phyloP scores from a whole-genome alignment of 2,888 invertebrate genomes.

The Drosophila neonasuta region DNA sequence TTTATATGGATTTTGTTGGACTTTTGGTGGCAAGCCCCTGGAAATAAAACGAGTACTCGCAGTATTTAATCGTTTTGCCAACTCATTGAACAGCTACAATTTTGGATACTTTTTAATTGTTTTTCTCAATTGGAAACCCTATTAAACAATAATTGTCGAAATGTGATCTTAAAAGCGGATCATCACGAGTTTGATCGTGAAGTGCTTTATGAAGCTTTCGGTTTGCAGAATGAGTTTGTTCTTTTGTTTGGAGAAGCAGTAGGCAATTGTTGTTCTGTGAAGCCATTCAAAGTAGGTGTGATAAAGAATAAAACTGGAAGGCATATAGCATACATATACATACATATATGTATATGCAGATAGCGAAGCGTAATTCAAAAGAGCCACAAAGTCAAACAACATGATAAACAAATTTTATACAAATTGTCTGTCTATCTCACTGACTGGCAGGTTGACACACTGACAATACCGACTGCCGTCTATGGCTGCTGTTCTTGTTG shows the following conservation, averaged over 20 bases:
- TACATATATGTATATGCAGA: slow-evolving; percentile 38
- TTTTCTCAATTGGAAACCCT: slow-evolving; percentile 42
- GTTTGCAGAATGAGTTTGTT: background rate
- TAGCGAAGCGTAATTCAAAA: slow-evolving; percentile 68
- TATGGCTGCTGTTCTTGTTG: slow-evolving; percentile 24
- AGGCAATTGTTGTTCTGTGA: slow-evolving; percentile 23
- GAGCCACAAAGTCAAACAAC: slow-evolving; percentile 71
- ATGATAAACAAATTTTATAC: slow-evolving; percentile 67
- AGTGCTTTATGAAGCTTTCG: slow-evolving; percentile 27
- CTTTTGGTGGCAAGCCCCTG: slow-evolving; percentile 46
- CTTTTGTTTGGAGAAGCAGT: slow-evolving; percentile 2
- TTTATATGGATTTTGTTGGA: slow-evolving; percentile 26
- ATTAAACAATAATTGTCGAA: slow-evolving; percentile 22
- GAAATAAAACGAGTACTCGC: slow-evolving; percentile 7
- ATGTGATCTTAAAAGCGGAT: slow-evolving; percentile 18
- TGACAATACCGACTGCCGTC: slow-evolving; percentile 31
- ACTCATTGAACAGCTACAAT: slow-evolving; percentile 40
- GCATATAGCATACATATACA: background rate
- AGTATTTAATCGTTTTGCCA: slow-evolving; percentile 30
- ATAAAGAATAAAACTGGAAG: slow-evolving; percentile 49
- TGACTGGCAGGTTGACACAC: slow-evolving; percentile 31
- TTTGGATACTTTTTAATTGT: slow-evolving; percentile 49
- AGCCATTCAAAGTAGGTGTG: slow-evolving; percentile 65
- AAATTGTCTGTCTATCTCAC: slow-evolving; percentile 33
- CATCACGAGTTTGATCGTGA: slow-evolving; percentile 36